Evolutionary conservation across 1,140 invertebrate genomes (phyloP).

Genomic region (Papilio polytes): DNA sequence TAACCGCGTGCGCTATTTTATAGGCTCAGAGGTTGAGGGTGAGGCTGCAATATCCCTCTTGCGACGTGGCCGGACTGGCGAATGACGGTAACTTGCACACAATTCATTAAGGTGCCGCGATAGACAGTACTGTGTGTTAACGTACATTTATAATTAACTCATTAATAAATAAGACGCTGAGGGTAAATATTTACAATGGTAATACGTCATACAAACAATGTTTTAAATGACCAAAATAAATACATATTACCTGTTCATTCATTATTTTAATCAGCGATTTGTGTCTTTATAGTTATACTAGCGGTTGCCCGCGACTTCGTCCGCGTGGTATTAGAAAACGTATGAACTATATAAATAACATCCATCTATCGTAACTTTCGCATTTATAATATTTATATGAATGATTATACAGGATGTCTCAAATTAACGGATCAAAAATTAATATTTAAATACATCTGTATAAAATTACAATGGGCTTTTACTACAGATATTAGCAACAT

Average conservation of each 20-base stretch:
- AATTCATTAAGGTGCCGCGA: constrained; percentile 69
- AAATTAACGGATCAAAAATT: no score
- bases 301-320: no score
- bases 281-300: not conserved
- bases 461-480: no score
- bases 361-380: no score
- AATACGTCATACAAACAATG: not conserved
- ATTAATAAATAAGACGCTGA: not conserved
- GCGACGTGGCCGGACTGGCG: constrained; percentile 71
- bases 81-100: constrained; percentile 65
- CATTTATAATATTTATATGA: no score
- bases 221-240: not conserved
- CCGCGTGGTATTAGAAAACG: no score
- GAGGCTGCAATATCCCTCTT: constrained; percentile 63
- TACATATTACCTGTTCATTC: not conserved
- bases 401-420: no score
- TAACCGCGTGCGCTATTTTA: constrained; percentile 50
- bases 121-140: constrained; percentile 49
- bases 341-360: no score
- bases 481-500: not conserved
- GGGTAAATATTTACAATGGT: not conserved
- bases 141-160: constrained; percentile 42
- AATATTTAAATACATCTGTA: no score
- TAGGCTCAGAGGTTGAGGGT: constrained; percentile 51
- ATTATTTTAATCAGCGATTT: not conserved